Base-by-base conservation (phyloP, 2,888 invertebrate genomes). In the Polia nebulosa region DNA sequence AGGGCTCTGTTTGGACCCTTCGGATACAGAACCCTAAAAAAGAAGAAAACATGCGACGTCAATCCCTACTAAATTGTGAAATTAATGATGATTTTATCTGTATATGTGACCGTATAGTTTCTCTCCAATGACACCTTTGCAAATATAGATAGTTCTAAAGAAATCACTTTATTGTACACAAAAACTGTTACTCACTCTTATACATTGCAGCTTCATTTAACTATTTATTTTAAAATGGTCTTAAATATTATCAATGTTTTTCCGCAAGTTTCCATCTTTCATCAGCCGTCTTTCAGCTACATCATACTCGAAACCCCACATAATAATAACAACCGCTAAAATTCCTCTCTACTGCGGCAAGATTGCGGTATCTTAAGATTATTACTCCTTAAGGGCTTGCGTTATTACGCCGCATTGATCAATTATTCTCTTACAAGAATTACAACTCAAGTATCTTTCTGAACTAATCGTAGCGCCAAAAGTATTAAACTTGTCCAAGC, bases 381-480 rank as follows among this genome's bases (percentile, higher is more conserved):
- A 74, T 74, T 69, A 72, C 58, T 68, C 73, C 65, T 76, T 60
- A 66, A 80, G 80, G 67, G 67, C 59, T 60, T 59, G 36, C 44
- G 57, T 71, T 67, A 69, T 61, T 47, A 56, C 63, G 65, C 59
- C 65, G 70, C 73, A 72, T 52, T 71, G 65, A 78, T 80, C 68
- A 81, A 78, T 70, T 75, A 81, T 73, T 69, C 65, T 72, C 66
- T 78, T 72, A 60, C 53, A 62, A 64, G 72, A 69, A 80, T 72
- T 68, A 80, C 76, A 65, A 64, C 64, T 51, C 47, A 63, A 72
- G 72, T 69, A 59, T 34, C 53, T 45, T 45, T 11, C 52, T 41
- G 44, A 63, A 60, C 60, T 70, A 75, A 75, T 65, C 63, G 63
- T 27, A 61, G 66, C 52, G 36, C 61, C 39, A 56, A 63, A 65